Evolutionary conservation across 2,888 invertebrate genomes (phyloP), one percentile per base, ranked within the genome.

Genomic region (Platycheirus rosarum): DNA sequence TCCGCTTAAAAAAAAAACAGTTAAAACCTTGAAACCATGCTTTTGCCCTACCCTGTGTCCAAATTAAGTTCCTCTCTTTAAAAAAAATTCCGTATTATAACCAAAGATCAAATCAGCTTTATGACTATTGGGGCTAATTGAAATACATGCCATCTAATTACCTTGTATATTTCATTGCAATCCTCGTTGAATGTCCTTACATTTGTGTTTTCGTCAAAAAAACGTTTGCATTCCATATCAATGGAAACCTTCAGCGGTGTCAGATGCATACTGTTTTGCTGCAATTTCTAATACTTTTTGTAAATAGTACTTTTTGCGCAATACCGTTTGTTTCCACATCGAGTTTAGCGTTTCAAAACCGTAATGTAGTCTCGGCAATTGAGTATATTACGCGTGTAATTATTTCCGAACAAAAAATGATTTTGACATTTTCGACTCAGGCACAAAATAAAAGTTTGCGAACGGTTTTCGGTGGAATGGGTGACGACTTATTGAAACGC

Each of bases 371-470:
- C 4, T 32, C 11, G 18, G 32, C 53, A 26, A 53, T 66, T 35
- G 29, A 53, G 18, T 40, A 35, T 11, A 68, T 68, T 9, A 55
- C 32, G 0, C 20, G 32, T 0, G 20, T 11, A 9, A 35, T 32
- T 23, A n/a, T 11, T 14, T 11, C 9, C 6, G 4, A 68, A 11
- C 53, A 53, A 14, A 44, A 42, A 20, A 44, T 18, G 13, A 18
- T 7, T 2, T 13, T 66, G 18, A 53, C 66, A 3, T 18, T 66
- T 44, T 42, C 66, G 20, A 40, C 37, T 8, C 2, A 40, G 26
- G 65, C 49, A 14, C 23, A 49, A 16, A 29, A 51, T 13, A 3
- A 4, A 2, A 55, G 8, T 29, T 23, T n/a, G 14, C n/a, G 4
- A 0, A 20, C 5, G 2, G 13, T 9, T 1, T 68, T 68, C 5